Percentiles rank a stretch among this genome's conserved stretches.
Evolutionary conservation across 2,797 vertebrate species (phyloP).

Genomic region (Streptopelia turtur): DNA sequence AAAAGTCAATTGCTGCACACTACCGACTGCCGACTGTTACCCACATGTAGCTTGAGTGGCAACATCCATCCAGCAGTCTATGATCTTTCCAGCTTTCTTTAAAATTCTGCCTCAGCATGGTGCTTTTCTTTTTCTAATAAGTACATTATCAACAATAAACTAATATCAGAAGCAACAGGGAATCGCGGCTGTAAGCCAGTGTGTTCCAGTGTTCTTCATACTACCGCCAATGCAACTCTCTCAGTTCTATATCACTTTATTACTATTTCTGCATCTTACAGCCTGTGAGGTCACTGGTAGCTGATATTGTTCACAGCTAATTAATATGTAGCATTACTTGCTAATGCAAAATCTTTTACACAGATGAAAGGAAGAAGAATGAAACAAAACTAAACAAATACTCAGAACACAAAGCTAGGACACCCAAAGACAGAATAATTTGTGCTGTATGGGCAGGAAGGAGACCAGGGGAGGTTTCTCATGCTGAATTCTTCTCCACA

Average conservation of each 20-base stretch:
- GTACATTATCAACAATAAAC: constrained; percentile 10
- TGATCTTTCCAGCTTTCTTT: neutral
- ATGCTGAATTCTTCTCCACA: neutral
- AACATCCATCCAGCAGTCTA: neutral
- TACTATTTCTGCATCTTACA: neutral
- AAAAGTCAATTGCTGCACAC: constrained; percentile 61
- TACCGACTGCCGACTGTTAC: constrained; percentile 45
- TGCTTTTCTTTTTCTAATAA: constrained; percentile 34
- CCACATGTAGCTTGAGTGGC: constrained; percentile 16
- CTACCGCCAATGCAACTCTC: neutral
- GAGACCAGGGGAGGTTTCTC: neutral
- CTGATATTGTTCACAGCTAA: neutral
- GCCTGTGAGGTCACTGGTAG: neutral
- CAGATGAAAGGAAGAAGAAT: neutral
- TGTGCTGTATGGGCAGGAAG: rapidly evolving
- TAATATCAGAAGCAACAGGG: constrained; percentile 15
- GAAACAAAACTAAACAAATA: neutral
- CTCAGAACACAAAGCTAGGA: neutral
- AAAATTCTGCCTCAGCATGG: constrained; percentile 15
- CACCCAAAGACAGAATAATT: neutral
- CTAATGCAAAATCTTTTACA: neutral
- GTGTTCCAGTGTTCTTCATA: neutral
- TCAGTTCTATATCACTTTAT: neutral
- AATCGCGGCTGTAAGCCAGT: neutral
- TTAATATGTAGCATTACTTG: neutral